Evolutionary conservation across 1,140 invertebrate genomes (phyloP), one percentile per base, ranked within the genome.

Genomic region (Neodiprion lecontei): DNA sequence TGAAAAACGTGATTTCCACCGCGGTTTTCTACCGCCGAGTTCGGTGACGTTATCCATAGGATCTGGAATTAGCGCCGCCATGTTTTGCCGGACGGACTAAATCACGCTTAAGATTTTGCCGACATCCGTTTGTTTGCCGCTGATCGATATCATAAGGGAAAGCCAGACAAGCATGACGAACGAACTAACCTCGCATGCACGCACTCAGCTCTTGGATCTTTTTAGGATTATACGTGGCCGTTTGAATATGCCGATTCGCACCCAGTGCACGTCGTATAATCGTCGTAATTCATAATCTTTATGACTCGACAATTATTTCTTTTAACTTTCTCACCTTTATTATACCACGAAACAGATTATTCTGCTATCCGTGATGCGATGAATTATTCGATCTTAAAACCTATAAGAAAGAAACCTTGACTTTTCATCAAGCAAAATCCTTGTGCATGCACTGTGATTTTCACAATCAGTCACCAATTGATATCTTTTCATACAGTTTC

Each of bases 81-180:
- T 23, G 21, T 23, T 69, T 47, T 69, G 12, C 40, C 67, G 40
- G 67, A 21, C 40, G 17, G 67, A 69, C 67, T 21, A 69, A 69
- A 47, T 21, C 40, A 47, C 67, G 17, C 40, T 21, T 23, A 21
- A 69, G 40, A 69, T 69, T 69, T 69, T 69, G 67, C 67, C 67
- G 67, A 69, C 67, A 69, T 69, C 67, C 67, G 67, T 69, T 69
- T 69, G 17, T 69, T 69, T 14, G 14, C 40, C 14, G 21, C 67
- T 47, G 67, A 69, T 69, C 67, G 40, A 69, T 69, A 69, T 69
- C 67, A 47, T 23, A 21, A 12, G 67, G 11, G 40, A 69, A 61
- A 61, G n/a, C 53, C n/a, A 61, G 53, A 61, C 53, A 61, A 17
- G 11, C 53, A 61, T 61, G n/a, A 61, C 53, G 53, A 61, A 61